Evolutionary conservation across 2,797 vertebrate species (phyloP).

Genomic region (Catamblyrhynchus diadema): DNA sequence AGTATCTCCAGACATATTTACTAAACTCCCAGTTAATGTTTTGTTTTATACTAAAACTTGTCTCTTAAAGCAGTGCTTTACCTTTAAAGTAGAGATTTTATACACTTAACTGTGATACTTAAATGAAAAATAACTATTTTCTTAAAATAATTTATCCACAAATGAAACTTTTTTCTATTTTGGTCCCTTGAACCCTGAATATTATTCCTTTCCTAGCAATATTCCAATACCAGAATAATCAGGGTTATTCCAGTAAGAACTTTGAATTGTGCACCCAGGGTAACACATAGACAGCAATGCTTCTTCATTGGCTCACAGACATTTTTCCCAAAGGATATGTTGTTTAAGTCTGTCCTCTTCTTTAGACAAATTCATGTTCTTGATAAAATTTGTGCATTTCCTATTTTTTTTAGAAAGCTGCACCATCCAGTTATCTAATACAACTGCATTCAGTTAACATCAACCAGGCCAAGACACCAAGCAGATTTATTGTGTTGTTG

Average conservation of each 20-base stretch:
- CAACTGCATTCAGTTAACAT: slow-evolving; percentile 46
- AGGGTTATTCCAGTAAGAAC: background rate
- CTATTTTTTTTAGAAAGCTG: background rate
- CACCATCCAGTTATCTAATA: slow-evolving; percentile 16
- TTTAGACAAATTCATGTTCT: background rate
- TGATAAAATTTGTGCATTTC: background rate
- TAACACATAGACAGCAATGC: background rate
- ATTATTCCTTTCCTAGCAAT: background rate
- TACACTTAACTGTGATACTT: background rate
- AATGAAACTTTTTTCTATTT: background rate
- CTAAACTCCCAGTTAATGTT: background rate
- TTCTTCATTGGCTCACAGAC: background rate
- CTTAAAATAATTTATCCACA: background rate
- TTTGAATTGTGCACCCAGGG: background rate
- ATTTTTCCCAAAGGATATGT: background rate
- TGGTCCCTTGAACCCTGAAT: background rate
- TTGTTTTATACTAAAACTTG: background rate
- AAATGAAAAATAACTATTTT: background rate
- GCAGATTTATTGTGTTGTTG: slow-evolving; percentile 50
- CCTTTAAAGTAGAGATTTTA: background rate
- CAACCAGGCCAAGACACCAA: background rate
- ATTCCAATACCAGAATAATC: background rate
- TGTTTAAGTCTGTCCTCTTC: background rate
- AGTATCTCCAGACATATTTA: slow-evolving; percentile 11
- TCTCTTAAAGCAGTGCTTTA: background rate